Base-by-base conservation (phyloP, 2,888 invertebrate species). In the Epinotia demarniana region DNA sequence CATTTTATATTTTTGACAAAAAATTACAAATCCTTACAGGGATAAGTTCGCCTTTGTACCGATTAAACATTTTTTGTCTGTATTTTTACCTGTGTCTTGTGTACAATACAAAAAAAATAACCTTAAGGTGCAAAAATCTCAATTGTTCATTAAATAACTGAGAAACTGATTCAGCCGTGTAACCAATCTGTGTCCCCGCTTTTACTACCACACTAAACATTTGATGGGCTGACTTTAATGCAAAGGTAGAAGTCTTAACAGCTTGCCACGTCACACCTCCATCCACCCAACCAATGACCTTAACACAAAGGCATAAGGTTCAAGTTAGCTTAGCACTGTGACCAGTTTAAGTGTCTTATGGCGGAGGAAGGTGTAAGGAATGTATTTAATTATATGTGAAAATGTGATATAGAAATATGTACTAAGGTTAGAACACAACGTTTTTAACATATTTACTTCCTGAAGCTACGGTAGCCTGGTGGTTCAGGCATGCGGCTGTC, bases 151-250 rank as follows among this genome's bases (percentile, higher is more conserved):
- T 0, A 39, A 39, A 39, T 9, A 0, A 23, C 23, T 23, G 23
- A 23, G 23, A 8, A 4, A 53, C 11, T 72, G 72, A 55, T 19
- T 2, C 18, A 23, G 19, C 72, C 62, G 75, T 23, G 0, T 12
- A 2, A 12, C 39, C 23, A 67, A 27, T 46, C 72, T 75, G 53
- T 62, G 75, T 3, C 33, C 5, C 27, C 2, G 27, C 61, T 61
- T 75, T 75, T 75, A 75, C 72, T 72, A 58, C 66, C 61, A 43
- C 55, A 75, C 72, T 75, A 75, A 75, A 75, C 75, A 75, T 75
- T 75, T 75, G 75, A 75, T 75, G 67, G 71, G 67, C 55, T 58
- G 75, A 72, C 75, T 75, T 75, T 75, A 75, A 75, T 60, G 71
- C 57, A 67, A 71, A 75, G 71, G 71, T 67, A 27, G 71, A 75